Evolutionary conservation across 37 sponge, comb jelly and placozoan species (phyloP).

Genomic region (Ephydatia muelleri): DNA sequence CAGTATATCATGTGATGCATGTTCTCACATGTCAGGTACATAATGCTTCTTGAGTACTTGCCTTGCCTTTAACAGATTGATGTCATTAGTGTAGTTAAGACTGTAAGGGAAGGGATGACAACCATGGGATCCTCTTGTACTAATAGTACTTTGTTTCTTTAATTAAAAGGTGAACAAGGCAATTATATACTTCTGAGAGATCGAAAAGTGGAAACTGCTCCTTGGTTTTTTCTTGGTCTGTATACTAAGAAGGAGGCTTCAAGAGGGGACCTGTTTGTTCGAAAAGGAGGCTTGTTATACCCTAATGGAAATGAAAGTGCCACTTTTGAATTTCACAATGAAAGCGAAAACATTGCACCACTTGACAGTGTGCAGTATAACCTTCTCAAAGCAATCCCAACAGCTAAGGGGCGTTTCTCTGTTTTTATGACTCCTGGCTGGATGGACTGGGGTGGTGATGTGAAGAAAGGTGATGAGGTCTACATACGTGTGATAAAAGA

Average conservation of each 20-base stretch:
- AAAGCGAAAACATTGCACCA: slow-evolving; percentile 15
- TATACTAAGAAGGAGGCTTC: not conserved
- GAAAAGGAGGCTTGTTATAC: not conserved
- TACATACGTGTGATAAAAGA: slow-evolving; percentile 10
- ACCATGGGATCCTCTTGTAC: too few species aligned
- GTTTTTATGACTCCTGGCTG: not conserved
- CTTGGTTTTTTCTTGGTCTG: not conserved
- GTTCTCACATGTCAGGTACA: too few species aligned
- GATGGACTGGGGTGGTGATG: slow-evolving; percentile 27
- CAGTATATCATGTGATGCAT: too few species aligned
- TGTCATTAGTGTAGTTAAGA: too few species aligned
- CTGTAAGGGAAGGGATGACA: too few species aligned
- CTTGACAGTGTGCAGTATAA: not conserved
- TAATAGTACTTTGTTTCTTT: too few species aligned
- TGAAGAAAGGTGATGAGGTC: slow-evolving; percentile 29
- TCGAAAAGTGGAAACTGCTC: not conserved
- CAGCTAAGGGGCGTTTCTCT: slow-evolving; percentile 1
- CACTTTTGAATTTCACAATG: not conserved
- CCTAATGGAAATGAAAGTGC: slow-evolving; percentile 15
- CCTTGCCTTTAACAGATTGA: too few species aligned
- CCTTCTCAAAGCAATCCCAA: slow-evolving; percentile 28
- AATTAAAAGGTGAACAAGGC: too few species aligned
- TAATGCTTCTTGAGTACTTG: too few species aligned
- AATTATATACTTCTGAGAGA: not conserved
- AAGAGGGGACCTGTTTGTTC: slow-evolving; percentile 28